Evolutionary conservation across 2,888 invertebrate genomes (phyloP).

Genomic region (Cerceris ruficornis): DNA sequence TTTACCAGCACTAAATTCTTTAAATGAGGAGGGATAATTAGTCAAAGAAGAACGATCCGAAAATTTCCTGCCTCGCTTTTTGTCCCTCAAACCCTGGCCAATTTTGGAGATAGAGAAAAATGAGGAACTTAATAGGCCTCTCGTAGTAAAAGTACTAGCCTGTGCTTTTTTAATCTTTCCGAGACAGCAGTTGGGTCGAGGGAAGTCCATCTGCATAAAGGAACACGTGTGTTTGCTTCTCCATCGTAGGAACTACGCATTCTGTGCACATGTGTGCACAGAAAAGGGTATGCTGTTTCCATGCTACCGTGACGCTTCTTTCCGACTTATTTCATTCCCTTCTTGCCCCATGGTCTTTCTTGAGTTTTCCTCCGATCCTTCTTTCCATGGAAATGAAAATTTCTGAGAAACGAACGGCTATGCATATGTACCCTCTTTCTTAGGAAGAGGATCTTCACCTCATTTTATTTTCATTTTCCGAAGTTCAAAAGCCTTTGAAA

Average conservation of each 20-base stretch:
- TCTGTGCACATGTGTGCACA: slow-evolving; percentile 33
- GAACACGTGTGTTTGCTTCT: slow-evolving; percentile 8
- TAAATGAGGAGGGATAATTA: too few species aligned
- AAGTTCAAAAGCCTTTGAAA: too few species aligned
- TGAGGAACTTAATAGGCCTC: too few species aligned
- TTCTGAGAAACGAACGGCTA: neutral
- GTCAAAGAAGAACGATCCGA: too few species aligned
- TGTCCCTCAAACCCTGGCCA: too few species aligned
- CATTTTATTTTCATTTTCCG: too few species aligned
- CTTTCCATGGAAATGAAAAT: slow-evolving; percentile 14
- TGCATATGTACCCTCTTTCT: neutral
- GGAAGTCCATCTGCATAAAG: slow-evolving; percentile 37
- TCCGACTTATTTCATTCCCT: slow-evolving; percentile 34
- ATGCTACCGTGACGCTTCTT: slow-evolving; percentile 35
- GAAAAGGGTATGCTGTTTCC: slow-evolving; percentile 43
- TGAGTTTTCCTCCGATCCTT: slow-evolving; percentile 10
- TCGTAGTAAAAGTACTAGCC: too few species aligned
- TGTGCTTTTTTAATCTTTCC: neutral
- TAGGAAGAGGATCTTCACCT: neutral
- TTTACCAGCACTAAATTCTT: too few species aligned
- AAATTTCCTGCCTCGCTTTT: too few species aligned
- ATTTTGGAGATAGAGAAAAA: too few species aligned
- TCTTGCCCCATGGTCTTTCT: slow-evolving; percentile 10
- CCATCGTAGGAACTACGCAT: slow-evolving; percentile 26
- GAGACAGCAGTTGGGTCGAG: slow-evolving; percentile 17